Base-by-base conservation (phyloP, 2,113 vertebrate species). In the Ranitomeya variabilis region DNA sequence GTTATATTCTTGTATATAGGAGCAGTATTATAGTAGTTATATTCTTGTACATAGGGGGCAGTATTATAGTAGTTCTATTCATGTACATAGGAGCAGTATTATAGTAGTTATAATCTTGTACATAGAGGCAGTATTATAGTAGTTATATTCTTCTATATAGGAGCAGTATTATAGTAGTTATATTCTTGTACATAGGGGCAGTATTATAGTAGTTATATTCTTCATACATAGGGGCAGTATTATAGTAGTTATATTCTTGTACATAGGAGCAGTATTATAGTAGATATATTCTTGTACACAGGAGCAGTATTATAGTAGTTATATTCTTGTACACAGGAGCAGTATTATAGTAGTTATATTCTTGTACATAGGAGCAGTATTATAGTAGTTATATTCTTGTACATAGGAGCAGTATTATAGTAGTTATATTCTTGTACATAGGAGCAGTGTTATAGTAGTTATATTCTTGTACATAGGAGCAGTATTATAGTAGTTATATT, bases 401-500 rank as follows among this genome's bases (percentile, higher is more conserved):
- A 69, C 23, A 69, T 69, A 26, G n/a, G 66, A 19, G 64, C 64
- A n/a, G 64, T 66, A 66, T 66, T 66, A 66, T 66, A 66, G 64
- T 66, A n/a, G 19, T 66, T n/a, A 66, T 66, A 66, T 66, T 66
- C 64, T 66, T 66, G 64, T 66, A 66, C 21, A 66, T n/a, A n/a
- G 64, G 59, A 60, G 11, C 62, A 64, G 62, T 64, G 19, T 64
- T 64, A 64, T 64, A 64, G 62, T 64, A 64, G 62, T 64, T 19
- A 64, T 64, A 19, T 64, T 64, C 66, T 26, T 69, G 66, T 69
- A 69, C 21, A 69, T 69, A 69, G 66, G 66, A 26, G 66, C n/a
- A 23, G 66, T 69, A 69, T 69, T 69, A 69, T 69, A 69, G 66
- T 69, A 69, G n/a, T 69, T 69, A 69, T 69, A 69, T 69, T 69